Evolutionary conservation across 2,113 vertebrate species (phyloP), one percentile per base, ranked within the genome.

Genomic region (Rhombomys opimus): DNA sequence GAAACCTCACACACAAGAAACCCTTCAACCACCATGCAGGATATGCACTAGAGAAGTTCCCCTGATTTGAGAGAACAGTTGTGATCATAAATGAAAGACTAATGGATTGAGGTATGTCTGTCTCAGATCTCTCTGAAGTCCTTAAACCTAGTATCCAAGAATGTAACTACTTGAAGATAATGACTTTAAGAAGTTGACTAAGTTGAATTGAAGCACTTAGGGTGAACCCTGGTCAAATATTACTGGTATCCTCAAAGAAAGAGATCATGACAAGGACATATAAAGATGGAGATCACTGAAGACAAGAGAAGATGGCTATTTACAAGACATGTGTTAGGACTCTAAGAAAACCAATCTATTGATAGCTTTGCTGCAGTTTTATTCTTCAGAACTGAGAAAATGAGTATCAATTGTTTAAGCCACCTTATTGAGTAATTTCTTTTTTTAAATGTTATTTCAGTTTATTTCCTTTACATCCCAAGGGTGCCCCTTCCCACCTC

Each of bases 1-100:
- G 4, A 32, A 57, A 35, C 6, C 0, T 2, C 22, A 7, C 12
- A 7, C 1, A 65, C 12, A 46, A 25, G 2, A 41, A 4, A n/a
- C 20, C 61, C 23, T 32, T 20, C 1, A 32, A 46, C 27, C 63
- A 23, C 20, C 67, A 67, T 35, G 59, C 11, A 70, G 32, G 18
- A 93, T 35, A 57, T 52, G 11, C 27, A 82, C 5, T 22, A 14
- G 35, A 81, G 52, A 38, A 63, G n/a, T n/a, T 17, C n/a, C 63
- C 9, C 30, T 13, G 10, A 46, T 13, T 35, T 30, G 9, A 80
- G 17, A 70, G 15, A 61, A 3, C 3, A 63, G 15, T 46, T 23
- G 38, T 84, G 59, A 14, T 41, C 2, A 7, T 15, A 32, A 84
- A 1, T 65, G 7, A 15, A 32, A 11, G 27, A 61, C 9, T 46